phyloP scores from a whole-genome alignment of 2,113 vertebrate genomes.

The Misgurnus mizolepis region DNA sequence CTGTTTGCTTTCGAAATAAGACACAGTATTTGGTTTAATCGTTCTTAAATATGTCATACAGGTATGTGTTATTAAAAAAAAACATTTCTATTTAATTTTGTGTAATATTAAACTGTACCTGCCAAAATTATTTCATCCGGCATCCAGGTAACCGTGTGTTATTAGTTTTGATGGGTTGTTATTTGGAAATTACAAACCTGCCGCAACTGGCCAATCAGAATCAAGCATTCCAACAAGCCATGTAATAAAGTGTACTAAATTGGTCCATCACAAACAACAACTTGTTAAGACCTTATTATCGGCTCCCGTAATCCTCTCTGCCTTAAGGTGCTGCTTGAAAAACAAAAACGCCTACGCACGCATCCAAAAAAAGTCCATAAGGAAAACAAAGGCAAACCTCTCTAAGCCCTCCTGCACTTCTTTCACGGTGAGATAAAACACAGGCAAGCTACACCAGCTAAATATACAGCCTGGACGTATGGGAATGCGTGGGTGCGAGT shows the following conservation, averaged over 20 bases:
- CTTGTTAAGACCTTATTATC: neutral
- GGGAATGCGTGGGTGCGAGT: conserved; percentile 69
- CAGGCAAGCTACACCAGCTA: conserved; percentile 58
- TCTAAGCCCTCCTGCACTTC: conserved; percentile 67
- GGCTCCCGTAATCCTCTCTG: neutral
- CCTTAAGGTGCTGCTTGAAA: neutral
- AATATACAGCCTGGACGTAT: conserved; percentile 70
- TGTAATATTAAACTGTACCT: too few relatives aligned
- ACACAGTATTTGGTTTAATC: too few relatives aligned
- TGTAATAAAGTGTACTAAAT: neutral
- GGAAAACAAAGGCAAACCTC: conserved; percentile 76
- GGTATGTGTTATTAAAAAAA: too few relatives aligned
- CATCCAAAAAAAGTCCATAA: conserved; percentile 63
- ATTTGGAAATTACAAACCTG: too few relatives aligned
- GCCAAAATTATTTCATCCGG: too few relatives aligned
- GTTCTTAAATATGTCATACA: too few relatives aligned
- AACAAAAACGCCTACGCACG: conserved; percentile 70
- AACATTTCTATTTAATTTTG: too few relatives aligned
- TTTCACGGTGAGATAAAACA: conserved; percentile 64
- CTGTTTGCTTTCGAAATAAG: too few relatives aligned
- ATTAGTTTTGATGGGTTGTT: too few relatives aligned
- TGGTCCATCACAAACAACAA: neutral
- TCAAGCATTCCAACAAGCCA: too few relatives aligned
- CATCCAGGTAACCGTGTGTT: too few relatives aligned
- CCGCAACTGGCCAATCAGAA: too few relatives aligned